phyloP scores from a whole-genome alignment of 2,888 invertebrate species.

The Auanema freiburgensis region DNA sequence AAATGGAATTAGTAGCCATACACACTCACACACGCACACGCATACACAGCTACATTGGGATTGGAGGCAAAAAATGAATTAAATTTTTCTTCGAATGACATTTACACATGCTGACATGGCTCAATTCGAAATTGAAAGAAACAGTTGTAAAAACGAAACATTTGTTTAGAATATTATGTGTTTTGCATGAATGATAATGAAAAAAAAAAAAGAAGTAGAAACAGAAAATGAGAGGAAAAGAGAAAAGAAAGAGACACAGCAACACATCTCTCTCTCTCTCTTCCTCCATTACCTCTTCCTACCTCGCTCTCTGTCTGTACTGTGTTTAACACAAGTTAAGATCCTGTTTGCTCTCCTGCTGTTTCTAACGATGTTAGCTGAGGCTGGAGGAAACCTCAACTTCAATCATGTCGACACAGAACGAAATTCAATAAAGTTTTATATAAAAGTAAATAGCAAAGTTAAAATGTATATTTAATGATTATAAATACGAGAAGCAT shows the following conservation, averaged over 20 bases:
- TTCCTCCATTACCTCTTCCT: neutral
- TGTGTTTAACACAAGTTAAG: no score
- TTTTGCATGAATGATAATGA: neutral
- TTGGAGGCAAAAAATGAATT: neutral
- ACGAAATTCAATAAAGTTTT: no score
- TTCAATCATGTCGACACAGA: no score
- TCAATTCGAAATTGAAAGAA: neutral
- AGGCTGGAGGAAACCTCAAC: no score
- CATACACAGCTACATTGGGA: neutral
- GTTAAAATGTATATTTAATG: no score
- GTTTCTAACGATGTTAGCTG: no score
- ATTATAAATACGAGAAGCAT: no score
- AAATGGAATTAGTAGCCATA: neutral
- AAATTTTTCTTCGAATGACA: neutral
- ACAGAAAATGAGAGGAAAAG: constrained; percentile 1
- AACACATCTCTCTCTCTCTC: constrained; percentile 1
- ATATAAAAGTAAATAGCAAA: no score
- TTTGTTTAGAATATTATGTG: no score
- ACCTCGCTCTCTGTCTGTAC: neutral
- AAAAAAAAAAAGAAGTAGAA: constrained; percentile 3
- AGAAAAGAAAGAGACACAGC: constrained; percentile 5
- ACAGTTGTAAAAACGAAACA: no score
- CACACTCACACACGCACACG: neutral
- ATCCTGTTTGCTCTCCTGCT: no score
- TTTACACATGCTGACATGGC: neutral